Evolutionary conservation across 2,888 invertebrate genomes (phyloP).

Genomic region (Teleiodes luculella): DNA sequence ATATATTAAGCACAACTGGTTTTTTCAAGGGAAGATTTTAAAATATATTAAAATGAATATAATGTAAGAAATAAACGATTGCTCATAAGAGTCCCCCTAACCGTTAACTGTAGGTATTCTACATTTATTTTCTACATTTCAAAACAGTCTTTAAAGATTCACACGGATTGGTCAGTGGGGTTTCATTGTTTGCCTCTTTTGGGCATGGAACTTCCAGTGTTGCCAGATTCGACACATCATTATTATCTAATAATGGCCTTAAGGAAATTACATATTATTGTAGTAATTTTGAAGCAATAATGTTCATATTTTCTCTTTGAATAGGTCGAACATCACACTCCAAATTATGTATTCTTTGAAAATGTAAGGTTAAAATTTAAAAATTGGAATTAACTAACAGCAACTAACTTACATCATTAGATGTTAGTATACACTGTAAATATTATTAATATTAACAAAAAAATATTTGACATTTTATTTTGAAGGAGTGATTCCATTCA

Average conservation of each 20-base stretch:
- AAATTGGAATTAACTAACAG: slow-evolving; percentile 26
- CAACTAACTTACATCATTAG: slow-evolving; percentile 38
- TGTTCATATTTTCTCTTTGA: neutral
- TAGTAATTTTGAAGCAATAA: slow-evolving; percentile 8
- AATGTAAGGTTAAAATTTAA: neutral
- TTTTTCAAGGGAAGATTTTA: slow-evolving; percentile 15
- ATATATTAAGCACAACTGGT: slow-evolving; percentile 19
- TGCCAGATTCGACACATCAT: neutral
- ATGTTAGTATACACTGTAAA: slow-evolving; percentile 50
- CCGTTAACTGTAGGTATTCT: neutral
- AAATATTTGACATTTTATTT: slow-evolving; percentile 35
- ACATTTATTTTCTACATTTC: neutral
- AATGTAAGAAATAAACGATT: slow-evolving; percentile 7
- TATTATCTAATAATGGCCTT: neutral
- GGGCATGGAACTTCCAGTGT: slow-evolving; percentile 1
- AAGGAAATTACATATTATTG: neutral
- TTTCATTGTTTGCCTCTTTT: slow-evolving; percentile 9
- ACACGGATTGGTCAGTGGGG: too few relatives aligned
- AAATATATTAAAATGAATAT: slow-evolving; percentile 11
- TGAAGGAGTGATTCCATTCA: slow-evolving; percentile 27
- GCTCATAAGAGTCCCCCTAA: slow-evolving; percentile 7
- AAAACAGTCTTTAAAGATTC: neutral
- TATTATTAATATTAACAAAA: slow-evolving; percentile 39
- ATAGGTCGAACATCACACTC: slow-evolving; percentile 3
- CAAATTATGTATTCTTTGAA: neutral